These are phyloP conservation scores for Hemiprocne comata DNA, from an alignment of 2,113 vertebrate species.

Conservation along the genomic window DNA sequence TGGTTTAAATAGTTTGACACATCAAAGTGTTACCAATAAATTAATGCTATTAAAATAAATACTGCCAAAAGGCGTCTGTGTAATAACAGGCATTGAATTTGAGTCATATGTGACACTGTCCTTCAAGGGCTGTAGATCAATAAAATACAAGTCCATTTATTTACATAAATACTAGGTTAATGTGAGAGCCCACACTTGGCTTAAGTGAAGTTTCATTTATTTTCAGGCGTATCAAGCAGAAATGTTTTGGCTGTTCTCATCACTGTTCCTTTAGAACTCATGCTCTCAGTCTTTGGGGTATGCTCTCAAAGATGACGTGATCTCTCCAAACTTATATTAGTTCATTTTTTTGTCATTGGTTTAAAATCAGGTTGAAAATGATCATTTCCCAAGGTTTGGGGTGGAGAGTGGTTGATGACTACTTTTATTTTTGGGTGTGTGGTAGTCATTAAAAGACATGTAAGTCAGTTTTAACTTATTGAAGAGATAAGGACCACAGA, in stretches of 20 bases:
- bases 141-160: neutral
- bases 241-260: neutral
- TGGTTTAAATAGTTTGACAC: neutral
- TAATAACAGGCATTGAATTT: neutral
- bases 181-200: neutral
- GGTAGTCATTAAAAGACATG: neutral
- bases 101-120: neutral
- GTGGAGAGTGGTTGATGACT: neutral
- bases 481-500: fast-evolving
- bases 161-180: fast-evolving
- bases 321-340: neutral
- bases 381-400: neutral
- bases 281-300: fast-evolving
- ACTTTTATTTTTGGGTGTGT: neutral
- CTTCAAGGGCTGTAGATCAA: neutral
- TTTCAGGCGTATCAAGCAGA: fast-evolving
- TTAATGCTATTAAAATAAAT: neutral
- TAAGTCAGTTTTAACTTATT: neutral
- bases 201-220: neutral
- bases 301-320: neutral
- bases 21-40: neutral
- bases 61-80: neutral
- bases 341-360: fast-evolving
- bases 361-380: neutral
- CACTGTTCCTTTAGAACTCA: neutral